These are phyloP conservation scores for Albula goreensis DNA, from an alignment of 2,113 vertebrate species.

Conservation along the genomic window DNA sequence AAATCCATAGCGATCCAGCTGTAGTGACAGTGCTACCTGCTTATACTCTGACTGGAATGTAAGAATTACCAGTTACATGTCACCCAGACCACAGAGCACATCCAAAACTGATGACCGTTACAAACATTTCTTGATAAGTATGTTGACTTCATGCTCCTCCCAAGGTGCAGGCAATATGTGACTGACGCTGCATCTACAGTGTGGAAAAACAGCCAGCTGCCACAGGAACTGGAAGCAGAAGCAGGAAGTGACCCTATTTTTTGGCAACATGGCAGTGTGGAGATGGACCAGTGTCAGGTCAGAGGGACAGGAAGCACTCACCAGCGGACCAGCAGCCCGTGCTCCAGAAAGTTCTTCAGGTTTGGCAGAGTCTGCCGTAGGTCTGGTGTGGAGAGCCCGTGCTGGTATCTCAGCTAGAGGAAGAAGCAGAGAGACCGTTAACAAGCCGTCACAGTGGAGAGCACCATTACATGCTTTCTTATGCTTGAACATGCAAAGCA, in stretches of 20 bases:
- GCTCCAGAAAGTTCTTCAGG: conserved; percentile 94
- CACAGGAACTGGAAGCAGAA: too few species aligned
- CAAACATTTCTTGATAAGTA: too few species aligned
- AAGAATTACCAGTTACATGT: too few species aligned
- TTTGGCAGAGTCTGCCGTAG: conserved; percentile 96
- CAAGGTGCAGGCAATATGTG: neutral
- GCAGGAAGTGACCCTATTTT: too few species aligned
- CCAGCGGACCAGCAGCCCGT: conserved; percentile 93
- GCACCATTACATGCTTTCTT: neutral
- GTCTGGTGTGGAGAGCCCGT: conserved; percentile 91
- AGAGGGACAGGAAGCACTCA: conserved; percentile 61
- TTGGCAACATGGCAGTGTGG: neutral
- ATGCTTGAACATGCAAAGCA: neutral
- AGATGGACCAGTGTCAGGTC: neutral
- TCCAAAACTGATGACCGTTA: too few species aligned
- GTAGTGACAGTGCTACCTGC: neutral
- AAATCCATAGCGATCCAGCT: neutral
- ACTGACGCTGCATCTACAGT: neutral
- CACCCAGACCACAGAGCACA: too few species aligned
- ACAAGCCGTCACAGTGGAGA: neutral
- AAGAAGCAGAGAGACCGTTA: conserved; percentile 32
- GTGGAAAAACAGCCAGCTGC: neutral
- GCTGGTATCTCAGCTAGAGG: conserved; percentile 91
- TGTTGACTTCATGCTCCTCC: too few species aligned
- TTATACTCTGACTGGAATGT: neutral